Evolutionary conservation across 2,888 invertebrate genomes (phyloP), one percentile per base, ranked within the genome.

Genomic region (Meiosimyza platycephala): DNA sequence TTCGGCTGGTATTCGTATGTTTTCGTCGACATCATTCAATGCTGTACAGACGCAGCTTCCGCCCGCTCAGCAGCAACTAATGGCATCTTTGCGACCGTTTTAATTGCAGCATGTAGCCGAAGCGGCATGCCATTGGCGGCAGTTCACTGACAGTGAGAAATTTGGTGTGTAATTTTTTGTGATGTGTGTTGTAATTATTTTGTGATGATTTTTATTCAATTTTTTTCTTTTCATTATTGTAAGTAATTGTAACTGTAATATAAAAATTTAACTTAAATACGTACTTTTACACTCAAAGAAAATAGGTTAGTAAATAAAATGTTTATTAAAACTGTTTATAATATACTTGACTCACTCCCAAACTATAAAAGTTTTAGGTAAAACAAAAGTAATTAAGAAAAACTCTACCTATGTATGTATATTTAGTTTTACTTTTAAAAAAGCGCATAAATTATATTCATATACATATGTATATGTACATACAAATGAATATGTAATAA

Each of bases 61-160:
- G 76, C 82, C 83, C 69, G 76, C 83, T 9, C 84, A 83, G 73
- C 85, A 85, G 76, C 77, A 79, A 48, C 75, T 85, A 16, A 75
- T 83, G 13, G 79, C 81, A 71, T 83, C 84, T 68, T 74, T 85
- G 67, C 79, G 84, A 72, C 80, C 80, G 73, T 40, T 40, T 40
- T 40, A 40, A 40, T 40, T 40, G 40, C 40, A 40, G 6, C 12
- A 50, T 62, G 60, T 47, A 66, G 62, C 33, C 13, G 57, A 7
- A 55, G 18, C 16, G 18, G n/a, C 18, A 22, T 55, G 18, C 1
- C 22, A 22, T 15, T 55, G 55, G 7, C 18, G 3, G 55, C 22
- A 11, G 16, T 28, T 28, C 16, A 55, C n/a, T 55, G 55, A 18
- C 55, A 18, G 55, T 55, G 11, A 22, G 9, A 9, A 40, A 40